Evolutionary conservation across 2,113 vertebrate species (phyloP).

Genomic region (Carollia perspicillata): DNA sequence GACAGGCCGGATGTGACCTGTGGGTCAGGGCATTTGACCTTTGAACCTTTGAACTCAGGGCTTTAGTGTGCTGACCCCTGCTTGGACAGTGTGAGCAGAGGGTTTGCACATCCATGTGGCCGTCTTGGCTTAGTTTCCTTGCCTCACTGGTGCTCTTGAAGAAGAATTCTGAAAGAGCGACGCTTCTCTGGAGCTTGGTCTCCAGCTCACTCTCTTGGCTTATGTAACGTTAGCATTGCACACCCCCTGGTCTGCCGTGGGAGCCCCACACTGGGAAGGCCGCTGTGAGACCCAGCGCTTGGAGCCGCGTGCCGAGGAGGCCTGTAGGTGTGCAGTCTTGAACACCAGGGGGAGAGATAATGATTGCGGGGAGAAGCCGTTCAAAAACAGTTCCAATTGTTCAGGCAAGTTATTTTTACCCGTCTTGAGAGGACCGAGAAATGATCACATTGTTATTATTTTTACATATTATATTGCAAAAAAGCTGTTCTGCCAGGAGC

Average conservation of each 20-base stretch:
- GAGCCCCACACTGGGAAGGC: background rate
- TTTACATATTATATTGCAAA: constrained; percentile 66
- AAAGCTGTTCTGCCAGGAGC: constrained; percentile 53
- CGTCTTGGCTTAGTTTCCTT: background rate
- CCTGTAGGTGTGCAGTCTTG: constrained; percentile 74
- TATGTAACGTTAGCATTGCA: background rate
- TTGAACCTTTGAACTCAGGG: too few species aligned
- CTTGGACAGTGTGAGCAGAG: too few species aligned
- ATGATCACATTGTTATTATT: constrained; percentile 74
- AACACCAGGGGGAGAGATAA: constrained; percentile 58
- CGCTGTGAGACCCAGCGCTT: constrained; percentile 51
- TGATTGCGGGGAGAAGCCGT: constrained; percentile 55
- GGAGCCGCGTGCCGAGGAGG: constrained; percentile 44
- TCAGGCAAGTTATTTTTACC: constrained; percentile 73
- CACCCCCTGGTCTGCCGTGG: background rate
- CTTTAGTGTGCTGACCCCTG: background rate
- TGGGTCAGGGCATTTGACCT: too few species aligned
- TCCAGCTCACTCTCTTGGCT: background rate
- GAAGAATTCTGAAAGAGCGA: background rate
- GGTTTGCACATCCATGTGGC: too few species aligned
- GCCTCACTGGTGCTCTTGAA: background rate
- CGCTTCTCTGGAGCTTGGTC: background rate
- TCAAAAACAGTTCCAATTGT: constrained; percentile 70
- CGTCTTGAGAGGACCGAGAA: constrained; percentile 58
- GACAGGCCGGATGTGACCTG: background rate